Evolutionary conservation across 2,113 vertebrate species (phyloP), one percentile per base, ranked within the genome.

Genomic region (Siphamia tubifer): DNA sequence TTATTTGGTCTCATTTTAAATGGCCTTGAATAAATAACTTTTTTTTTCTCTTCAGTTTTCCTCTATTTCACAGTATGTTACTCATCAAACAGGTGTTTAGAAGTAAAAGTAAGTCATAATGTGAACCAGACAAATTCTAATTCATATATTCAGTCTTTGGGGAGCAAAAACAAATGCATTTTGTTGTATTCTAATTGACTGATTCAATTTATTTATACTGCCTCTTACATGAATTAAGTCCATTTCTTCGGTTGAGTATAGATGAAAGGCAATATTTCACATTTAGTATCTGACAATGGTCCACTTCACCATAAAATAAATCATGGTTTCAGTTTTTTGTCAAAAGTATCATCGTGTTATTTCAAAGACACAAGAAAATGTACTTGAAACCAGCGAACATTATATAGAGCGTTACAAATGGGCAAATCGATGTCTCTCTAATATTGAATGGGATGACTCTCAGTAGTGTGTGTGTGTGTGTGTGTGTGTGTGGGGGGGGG

Each of bases 381-480:
- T 25, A 38, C 49, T 62, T 36, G n/a, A 38, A 44, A 48, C 32
- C 20, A 20, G 4, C 38, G 48, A 35, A 56, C 1, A 69, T 47
- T 74, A 79, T 79, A 10, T 84, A 79, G 86, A 86, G 81, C 79
- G 7, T 86, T 61, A 58, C 79, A 74, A 83, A 84, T 82, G 49
- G 54, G 23, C 13, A 40, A 58, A 88, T 88, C 83, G 8, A 86
- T 84, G 42, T 6, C 20, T 28, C 28, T 43, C 43, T 66, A 63
- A 80, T 68, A 77, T 49, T 54, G 60, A 49, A 70, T 21, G 12
- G 5, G 12, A 20, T n/a, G 51, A 34, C 43, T 73, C 47, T 30
- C 23, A 16, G 40, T 38, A 45, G 38, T 38, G n/a, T n/a, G n/a
- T n/a, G n/a, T n/a, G n/a, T n/a, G n/a, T n/a, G n/a, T n/a, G n/a